Base-by-base conservation (phyloP, 2,113 vertebrate species). In the Vulpes lagopus region DNA sequence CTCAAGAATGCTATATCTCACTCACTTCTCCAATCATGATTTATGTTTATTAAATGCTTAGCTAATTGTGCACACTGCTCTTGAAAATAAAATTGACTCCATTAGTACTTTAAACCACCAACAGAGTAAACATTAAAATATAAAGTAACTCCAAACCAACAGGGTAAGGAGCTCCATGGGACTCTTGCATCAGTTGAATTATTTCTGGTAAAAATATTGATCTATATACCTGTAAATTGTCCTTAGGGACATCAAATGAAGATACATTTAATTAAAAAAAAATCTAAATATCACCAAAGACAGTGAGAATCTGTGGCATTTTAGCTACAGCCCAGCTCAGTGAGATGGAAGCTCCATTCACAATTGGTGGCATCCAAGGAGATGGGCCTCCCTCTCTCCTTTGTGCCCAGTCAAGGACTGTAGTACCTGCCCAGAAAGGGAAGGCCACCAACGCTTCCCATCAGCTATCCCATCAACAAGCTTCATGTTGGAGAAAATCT, bases 61-160 rank as follows among this genome's bases (percentile, higher is more conserved):
- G 64, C 14, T 89, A 57, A 71, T 49, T 55, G 84, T 73, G 8
- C 7, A 64, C 7, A 32, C 5, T 59, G 22, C 57, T 74, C 49
- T 81, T 86, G 19, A 80, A 90, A 93, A 60, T 69, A 64, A 94
- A 88, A 88, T 69, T 79, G 35, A 73, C 22, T 43, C 49, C 32
- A 57, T 84, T 84, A 43, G 8, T 51, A 16, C 11, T 82, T 82
- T 94, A 91, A 64, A 25, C 10, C 6, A 11, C n/a, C 7, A 57
- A 80, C 3, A 65, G 7, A 15, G 1, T 64, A 53, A 81, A 65
- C 11, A 32, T 60, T 87, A 81, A 81, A 65, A 35, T 60, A 82
- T 32, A 73, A 35, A 38, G 3, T 25, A 81, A 38, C 30, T 35
- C 1, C 22, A 91, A 69, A 51, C 17, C 64, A n/a, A 22, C 10